Evolutionary conservation across 1,140 invertebrate genomes (phyloP).

Genomic region (Ctenoplectra terminalis): DNA sequence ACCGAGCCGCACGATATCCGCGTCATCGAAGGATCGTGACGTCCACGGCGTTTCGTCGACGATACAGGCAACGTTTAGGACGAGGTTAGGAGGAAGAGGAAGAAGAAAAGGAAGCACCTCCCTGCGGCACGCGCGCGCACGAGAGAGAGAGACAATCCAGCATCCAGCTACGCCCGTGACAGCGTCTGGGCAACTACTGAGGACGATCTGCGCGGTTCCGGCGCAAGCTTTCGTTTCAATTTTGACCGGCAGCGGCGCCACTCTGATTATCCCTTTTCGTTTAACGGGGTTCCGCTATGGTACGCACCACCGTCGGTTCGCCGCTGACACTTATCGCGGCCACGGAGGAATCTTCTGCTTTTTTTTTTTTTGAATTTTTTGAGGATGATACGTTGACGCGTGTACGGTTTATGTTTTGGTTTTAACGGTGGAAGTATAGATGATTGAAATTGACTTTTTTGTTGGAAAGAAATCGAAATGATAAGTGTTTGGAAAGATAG

Average conservation of each 20-base stretch:
- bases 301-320: not conserved
- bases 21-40: slow-evolving; percentile 16
- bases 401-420: too few relatives aligned
- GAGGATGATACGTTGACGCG: too few relatives aligned
- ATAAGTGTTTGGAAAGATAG: too few relatives aligned
- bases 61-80: slow-evolving; percentile 42
- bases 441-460: too few relatives aligned
- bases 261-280: slow-evolving; percentile 49
- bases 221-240: slow-evolving; percentile 71
- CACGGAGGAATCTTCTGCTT: slow-evolving; percentile 34
- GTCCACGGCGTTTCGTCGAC: slow-evolving; percentile 12
- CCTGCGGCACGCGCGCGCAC: slow-evolving; percentile 69
- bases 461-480: too few relatives aligned
- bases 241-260: slow-evolving; percentile 63
- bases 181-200: slow-evolving; percentile 79
- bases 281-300: slow-evolving; percentile 21
- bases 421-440: too few relatives aligned
- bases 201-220: slow-evolving; percentile 73
- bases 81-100: slow-evolving; percentile 67
- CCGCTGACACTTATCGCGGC: not conserved
- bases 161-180: slow-evolving; percentile 79
- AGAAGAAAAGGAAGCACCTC: slow-evolving; percentile 71
- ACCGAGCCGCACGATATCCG: slow-evolving; percentile 23
- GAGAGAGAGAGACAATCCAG: slow-evolving; percentile 72
- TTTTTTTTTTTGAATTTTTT: too few relatives aligned